A percentile compares a stretch with the other conserved stretches of the same genome.
These are phyloP conservation scores for Bombus pyrosoma DNA, from an alignment of 1,140 invertebrate genomes.

Conservation along the genomic window DNA sequence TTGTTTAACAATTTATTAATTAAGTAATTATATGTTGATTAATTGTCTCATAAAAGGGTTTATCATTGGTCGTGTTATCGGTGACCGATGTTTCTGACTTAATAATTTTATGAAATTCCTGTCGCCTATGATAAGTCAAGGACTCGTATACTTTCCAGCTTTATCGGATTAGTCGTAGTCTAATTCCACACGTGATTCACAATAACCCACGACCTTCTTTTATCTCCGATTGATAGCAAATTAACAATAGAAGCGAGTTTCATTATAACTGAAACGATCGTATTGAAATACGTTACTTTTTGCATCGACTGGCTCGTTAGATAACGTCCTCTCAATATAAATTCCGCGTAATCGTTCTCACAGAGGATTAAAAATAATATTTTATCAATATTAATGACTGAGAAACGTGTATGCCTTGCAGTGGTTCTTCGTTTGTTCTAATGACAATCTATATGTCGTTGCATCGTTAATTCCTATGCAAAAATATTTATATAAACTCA, in stretches of 20 bases:
- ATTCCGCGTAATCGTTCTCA: neutral
- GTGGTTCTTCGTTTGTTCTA: neutral
- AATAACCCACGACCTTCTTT: constrained; percentile 35
- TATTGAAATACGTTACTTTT: constrained; percentile 13
- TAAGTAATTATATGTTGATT: neutral
- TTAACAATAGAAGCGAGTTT: constrained; percentile 44
- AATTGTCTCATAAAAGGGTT: neutral
- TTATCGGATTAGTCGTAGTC: constrained; percentile 47
- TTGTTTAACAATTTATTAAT: neutral
- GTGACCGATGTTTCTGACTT: neutral
- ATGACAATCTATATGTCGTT: neutral
- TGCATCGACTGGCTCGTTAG: neutral
- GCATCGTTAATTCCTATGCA: neutral
- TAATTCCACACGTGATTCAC: constrained; percentile 38
- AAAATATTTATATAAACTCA: neutral
- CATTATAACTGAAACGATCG: constrained; percentile 49
- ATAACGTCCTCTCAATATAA: constrained; percentile 42
- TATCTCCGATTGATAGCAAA: constrained; percentile 36
- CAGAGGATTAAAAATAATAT: constrained; percentile 45
- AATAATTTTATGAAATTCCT: constrained; percentile 36
- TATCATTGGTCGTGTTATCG: neutral
- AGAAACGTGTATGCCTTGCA: neutral
- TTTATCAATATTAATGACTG: constrained; percentile 27
- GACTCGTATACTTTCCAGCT: neutral
- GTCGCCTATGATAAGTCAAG: constrained; percentile 25